Base-by-base conservation (phyloP, 1,140 invertebrate species). In the Drosophila busckii region DNA sequence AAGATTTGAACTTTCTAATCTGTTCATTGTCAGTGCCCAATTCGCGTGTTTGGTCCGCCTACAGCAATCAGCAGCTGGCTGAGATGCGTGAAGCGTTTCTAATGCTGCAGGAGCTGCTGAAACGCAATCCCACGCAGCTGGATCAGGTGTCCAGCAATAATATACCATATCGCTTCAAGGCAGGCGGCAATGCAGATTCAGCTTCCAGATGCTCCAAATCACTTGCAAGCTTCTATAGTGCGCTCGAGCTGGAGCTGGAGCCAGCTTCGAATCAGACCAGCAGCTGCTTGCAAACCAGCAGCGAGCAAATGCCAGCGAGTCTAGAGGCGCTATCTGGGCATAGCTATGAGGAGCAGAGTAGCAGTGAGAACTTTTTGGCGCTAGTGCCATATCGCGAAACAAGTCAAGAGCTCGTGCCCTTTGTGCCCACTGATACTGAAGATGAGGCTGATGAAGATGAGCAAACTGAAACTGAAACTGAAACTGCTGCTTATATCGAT, bases 1-100 rank as follows among this genome's bases (percentile, higher is more conserved):
- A 62, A 4, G 75, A 80, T 7, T 22, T 80, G 10, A 50, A 82
- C 7, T 80, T 82, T 20, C 32, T 80, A 4, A 80, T 80, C 1
- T 52, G 45, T 5, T 54, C 75, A 4, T 23, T 80, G 34, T 75
- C 75, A 7, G 22, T 50, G 12, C 28, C 46, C n/a, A 29, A 49
- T 9, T 62, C 69, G 0, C 69, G 40, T 0, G n/a, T 82, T 0
- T 60, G 69, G 5, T n/a, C 15, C 3, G 22, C 26, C 1, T 70
- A 52, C n/a, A 50, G 46, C 3, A 19, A 23, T 4, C 12, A 10
- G 0, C 32, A 80, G 48, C 7, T 80, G 2, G 7, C 19, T 6
- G 75, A 80, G 13, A 75, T 80, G 44, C 69, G 75, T 1, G 61
- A 66, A 0, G 48, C 60, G 3, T 80, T 83, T 31, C 29, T 52